phyloP scores from a whole-genome alignment of 2,888 invertebrate species.

The Hypomecis punctinalis region DNA sequence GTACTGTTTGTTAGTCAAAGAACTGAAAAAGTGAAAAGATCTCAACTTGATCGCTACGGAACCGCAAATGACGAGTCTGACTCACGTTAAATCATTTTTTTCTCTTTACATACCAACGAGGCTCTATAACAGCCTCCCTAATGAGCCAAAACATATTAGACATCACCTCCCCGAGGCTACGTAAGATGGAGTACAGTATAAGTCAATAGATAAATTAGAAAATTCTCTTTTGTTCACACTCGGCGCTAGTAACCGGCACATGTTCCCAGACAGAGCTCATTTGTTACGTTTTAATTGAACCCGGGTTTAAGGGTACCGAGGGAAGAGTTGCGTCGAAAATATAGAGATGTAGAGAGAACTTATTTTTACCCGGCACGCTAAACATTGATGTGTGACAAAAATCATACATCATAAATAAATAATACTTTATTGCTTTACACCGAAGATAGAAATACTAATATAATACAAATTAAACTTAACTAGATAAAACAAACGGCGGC shows the following conservation, averaged over 20 bases:
- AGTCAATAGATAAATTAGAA: conserved; percentile 34
- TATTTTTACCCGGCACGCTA: no score
- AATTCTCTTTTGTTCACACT: conserved; percentile 32
- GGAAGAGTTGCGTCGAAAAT: conserved; percentile 48
- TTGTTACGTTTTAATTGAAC: conserved; percentile 57
- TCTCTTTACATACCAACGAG: conserved; percentile 43
- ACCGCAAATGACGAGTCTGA: no score
- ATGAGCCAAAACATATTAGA: conserved; percentile 38
- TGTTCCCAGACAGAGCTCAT: conserved; percentile 49
- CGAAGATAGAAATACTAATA: no score
- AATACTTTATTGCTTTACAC: no score
- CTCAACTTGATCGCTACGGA: no score
- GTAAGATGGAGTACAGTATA: conserved; percentile 20
- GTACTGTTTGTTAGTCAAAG: no score
- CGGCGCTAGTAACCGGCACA: conserved; percentile 40
- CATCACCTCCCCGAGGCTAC: conserved; percentile 33
- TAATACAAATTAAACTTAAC: no score
- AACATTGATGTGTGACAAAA: no score
- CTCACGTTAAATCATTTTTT: conserved; percentile 32
- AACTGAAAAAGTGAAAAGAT: no score
- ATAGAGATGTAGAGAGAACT: no score
- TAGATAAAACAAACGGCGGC: no score
- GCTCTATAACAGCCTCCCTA: conserved; percentile 27
- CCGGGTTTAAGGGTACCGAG: conserved; percentile 47
- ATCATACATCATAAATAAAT: no score